Evolutionary conservation across 2,113 vertebrate genomes (phyloP).

Genomic region (Turdus rufiventris): DNA sequence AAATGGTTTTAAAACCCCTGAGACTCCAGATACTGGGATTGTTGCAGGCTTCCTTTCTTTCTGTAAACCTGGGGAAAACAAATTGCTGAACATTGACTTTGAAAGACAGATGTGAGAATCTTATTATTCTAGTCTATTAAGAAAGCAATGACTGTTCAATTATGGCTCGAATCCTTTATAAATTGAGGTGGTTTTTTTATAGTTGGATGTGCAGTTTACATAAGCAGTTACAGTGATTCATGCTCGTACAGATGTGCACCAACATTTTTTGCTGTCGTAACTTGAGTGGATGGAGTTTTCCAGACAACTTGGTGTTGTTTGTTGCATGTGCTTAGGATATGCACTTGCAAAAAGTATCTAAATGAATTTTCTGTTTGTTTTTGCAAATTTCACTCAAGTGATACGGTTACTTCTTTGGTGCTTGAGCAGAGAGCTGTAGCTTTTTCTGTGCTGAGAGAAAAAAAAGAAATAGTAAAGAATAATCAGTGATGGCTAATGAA

Average conservation of each 20-base stretch:
- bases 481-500: neutral
- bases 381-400: neutral
- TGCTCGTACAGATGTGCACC: rapidly evolving
- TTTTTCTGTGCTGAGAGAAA: neutral
- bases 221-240: neutral
- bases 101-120: neutral
- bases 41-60: neutral
- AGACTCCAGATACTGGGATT: neutral
- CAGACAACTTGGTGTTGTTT: neutral
- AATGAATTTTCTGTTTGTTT: neutral
- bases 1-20: neutral
- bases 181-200: neutral
- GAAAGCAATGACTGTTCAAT: neutral
- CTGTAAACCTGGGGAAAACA: neutral
- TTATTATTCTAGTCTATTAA: neutral
- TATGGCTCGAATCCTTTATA: neutral
- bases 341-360: neutral
- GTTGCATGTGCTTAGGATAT: neutral
- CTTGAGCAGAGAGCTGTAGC: neutral
- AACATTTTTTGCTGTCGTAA: neutral
- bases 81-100: neutral
- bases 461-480: neutral
- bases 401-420: neutral
- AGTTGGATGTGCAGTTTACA: neutral
- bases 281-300: neutral